These are phyloP conservation scores for Conger conger DNA, from an alignment of 2,113 vertebrate species.

Conservation along the genomic window DNA sequence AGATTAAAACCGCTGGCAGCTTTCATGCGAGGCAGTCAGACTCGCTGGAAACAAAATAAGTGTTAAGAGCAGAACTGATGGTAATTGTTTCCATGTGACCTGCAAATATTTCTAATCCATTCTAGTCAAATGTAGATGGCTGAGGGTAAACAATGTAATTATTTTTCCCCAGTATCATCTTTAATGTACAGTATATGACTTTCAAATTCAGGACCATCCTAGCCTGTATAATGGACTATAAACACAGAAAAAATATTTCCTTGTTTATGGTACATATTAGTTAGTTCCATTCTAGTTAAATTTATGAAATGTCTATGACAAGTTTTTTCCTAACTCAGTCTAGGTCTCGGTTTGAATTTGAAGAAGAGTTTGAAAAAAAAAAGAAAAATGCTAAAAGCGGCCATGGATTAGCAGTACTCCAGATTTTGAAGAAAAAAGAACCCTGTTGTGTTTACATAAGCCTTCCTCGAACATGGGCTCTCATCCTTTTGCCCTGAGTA, in stretches of 20 bases:
- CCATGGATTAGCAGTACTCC: not conserved
- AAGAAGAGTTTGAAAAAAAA: not conserved
- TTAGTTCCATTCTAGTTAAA: not conserved
- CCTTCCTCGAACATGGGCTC: not conserved
- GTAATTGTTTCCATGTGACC: constrained; percentile 22
- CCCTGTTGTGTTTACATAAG: not conserved
- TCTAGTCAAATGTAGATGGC: too few species aligned
- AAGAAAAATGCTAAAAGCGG: not conserved
- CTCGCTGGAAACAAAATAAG: constrained; percentile 50
- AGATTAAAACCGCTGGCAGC: constrained; percentile 47
- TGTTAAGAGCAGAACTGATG: constrained; percentile 38
- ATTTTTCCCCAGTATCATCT: too few species aligned
- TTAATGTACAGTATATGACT: too few species aligned
- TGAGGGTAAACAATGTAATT: too few species aligned
- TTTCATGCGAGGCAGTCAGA: constrained; percentile 54
- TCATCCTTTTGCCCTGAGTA: not conserved
- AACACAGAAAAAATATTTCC: too few species aligned
- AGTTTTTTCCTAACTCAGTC: not conserved
- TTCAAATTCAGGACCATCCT: too few species aligned
- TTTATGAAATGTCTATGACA: not conserved
- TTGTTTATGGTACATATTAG: too few species aligned
- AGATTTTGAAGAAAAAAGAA: not conserved
- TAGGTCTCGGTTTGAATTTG: not conserved
- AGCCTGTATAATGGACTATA: too few species aligned
- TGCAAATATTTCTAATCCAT: not conserved